A percentile compares a stretch with the other conserved stretches of the same genome.
phyloP scores from a whole-genome alignment of 2,113 vertebrate species.

The Cryptotis parvus region DNA sequence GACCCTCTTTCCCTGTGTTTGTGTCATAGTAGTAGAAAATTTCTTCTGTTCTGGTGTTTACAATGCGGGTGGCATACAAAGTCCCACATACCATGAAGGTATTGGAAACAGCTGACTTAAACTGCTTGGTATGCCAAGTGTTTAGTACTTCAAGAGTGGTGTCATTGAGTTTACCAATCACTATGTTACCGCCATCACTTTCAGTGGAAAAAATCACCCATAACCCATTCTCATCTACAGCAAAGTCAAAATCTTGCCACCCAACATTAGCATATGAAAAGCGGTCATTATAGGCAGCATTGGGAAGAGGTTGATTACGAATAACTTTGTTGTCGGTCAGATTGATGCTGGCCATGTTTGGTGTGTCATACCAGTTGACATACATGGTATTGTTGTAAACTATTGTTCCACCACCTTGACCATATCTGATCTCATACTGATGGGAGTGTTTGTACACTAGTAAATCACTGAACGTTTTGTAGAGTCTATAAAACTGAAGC shows the following conservation, averaged over 20 bases:
- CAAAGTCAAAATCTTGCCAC: constrained; percentile 94
- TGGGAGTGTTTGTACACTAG: constrained; percentile 81
- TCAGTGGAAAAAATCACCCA: constrained; percentile 98
- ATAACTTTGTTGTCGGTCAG: constrained; percentile 67
- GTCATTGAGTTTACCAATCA: constrained; percentile 96
- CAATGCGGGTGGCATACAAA: constrained; percentile 91
- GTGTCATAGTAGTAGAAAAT: constrained; percentile 95
- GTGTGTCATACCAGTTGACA: constrained; percentile 84
- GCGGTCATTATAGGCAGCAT: constrained; percentile 91
- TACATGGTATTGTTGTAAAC: constrained; percentile 90
- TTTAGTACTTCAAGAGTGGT: constrained; percentile 93
- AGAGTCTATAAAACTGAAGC: constrained; percentile 87
- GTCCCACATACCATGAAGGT: constrained; percentile 96
- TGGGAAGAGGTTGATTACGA: constrained; percentile 83
- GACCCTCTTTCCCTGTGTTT: constrained; percentile 84
- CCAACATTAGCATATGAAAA: constrained; percentile 93
- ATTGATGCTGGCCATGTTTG: constrained; percentile 84
- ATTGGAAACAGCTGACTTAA: constrained; percentile 91
- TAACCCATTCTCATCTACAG: constrained; percentile 94
- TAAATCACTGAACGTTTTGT: constrained; percentile 89
- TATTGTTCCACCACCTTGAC: constrained; percentile 89
- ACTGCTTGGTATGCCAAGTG: constrained; percentile 93
- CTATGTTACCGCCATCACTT: constrained; percentile 93
- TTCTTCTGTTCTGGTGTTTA: constrained; percentile 90
- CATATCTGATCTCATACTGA: constrained; percentile 66